Conservation (phyloP, 2,888 invertebrate genomes). For the Microplitis manilae region DNA sequence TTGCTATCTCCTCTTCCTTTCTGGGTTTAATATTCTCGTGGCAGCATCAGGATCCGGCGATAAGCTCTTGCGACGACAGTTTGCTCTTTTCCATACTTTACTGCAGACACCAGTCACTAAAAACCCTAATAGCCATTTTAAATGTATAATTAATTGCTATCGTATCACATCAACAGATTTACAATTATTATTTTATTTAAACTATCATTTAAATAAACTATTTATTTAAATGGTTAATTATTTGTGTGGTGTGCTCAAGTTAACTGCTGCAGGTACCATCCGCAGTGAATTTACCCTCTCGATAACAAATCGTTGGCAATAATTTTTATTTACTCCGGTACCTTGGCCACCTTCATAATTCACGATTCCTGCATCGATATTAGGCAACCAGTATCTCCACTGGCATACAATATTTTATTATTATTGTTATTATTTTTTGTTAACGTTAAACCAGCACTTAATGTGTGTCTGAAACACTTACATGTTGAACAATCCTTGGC, state of each 20-base stretch:
- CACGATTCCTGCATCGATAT: slow-evolving; percentile 33
- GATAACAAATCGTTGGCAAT: slow-evolving; percentile 33
- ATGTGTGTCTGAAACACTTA: slow-evolving; percentile 1
- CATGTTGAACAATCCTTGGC: slow-evolving; percentile 1
- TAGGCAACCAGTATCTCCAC: slow-evolving; percentile 18
- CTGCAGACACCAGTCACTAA: neutral
- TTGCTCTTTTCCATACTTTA: neutral
- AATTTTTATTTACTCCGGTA: slow-evolving; percentile 28
- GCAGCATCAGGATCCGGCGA: neutral
- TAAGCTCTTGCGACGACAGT: neutral
- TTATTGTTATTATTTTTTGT: neutral
- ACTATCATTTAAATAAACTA: neutral
- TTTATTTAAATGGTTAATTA: neutral
- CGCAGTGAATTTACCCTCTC: neutral
- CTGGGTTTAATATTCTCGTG: slow-evolving; percentile 3
- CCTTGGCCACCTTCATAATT: slow-evolving; percentile 31
- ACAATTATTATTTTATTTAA: neutral
- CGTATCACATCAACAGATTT: neutral
- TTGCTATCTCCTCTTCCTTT: slow-evolving; percentile 21
- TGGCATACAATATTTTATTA: neutral
- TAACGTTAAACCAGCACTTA: neutral
- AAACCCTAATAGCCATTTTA: neutral
- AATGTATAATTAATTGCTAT: neutral
- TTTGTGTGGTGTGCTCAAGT: neutral
- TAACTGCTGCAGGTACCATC: slow-evolving; percentile 1